Evolutionary conservation across 1,140 invertebrate genomes (phyloP).

Genomic region (Zeugodacus cucurbitae): DNA sequence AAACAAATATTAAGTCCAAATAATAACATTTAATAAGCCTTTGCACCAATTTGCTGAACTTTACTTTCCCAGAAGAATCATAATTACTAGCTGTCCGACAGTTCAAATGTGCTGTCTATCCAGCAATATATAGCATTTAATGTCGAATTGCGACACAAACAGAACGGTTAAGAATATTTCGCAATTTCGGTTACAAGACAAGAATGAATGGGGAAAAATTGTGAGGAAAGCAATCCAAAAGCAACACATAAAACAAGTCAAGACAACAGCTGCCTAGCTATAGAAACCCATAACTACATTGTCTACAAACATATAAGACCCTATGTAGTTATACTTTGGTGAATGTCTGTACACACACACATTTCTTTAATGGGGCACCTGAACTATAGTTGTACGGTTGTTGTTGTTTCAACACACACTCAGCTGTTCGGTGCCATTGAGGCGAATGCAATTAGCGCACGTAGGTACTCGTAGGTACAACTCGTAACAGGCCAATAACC

Average conservation of each 20-base stretch:
- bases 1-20: not conserved
- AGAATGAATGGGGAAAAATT: not conserved
- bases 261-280: not conserved
- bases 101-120: not conserved
- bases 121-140: not conserved
- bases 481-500: slow-evolving; percentile 31
- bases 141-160: not conserved
- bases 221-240: not conserved
- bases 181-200: not conserved
- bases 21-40: not conserved
- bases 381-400: not conserved
- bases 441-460: not conserved
- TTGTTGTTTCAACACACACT: not conserved
- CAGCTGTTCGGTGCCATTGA: slow-evolving; percentile 12
- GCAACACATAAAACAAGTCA: not conserved
- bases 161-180: slow-evolving; percentile 26
- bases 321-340: not conserved
- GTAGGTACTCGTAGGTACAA: not conserved
- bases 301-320: not conserved
- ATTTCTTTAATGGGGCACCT: not conserved
- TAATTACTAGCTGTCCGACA: not conserved
- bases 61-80: not conserved
- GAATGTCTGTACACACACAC: not conserved
- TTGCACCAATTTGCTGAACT: not conserved
- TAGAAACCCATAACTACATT: not conserved